phyloP scores from a whole-genome alignment of 2,888 invertebrate species.

The Philaethria dido region DNA sequence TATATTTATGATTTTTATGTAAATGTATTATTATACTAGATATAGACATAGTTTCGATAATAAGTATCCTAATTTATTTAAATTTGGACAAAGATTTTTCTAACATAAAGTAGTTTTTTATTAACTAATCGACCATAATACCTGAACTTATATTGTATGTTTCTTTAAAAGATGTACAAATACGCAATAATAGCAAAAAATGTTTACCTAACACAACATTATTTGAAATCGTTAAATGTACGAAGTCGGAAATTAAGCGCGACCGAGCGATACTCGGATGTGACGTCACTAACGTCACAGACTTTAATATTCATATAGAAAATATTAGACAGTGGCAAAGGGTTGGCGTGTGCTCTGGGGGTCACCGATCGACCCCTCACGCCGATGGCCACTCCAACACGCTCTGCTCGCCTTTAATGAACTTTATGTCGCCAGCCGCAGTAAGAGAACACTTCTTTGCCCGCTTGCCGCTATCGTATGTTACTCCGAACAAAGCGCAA shows the following conservation, averaged over 20 bases:
- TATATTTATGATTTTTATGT: too few species aligned
- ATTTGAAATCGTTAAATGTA: neutral
- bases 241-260: conserved; percentile 17
- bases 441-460: conserved; percentile 79
- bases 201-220: too few species aligned
- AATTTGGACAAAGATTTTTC: too few species aligned
- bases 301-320: conserved; percentile 70
- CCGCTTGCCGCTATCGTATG: conserved; percentile 73
- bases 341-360: conserved; percentile 48
- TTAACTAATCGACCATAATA: too few species aligned
- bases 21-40: too few species aligned
- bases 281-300: conserved; percentile 48
- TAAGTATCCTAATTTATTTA: too few species aligned
- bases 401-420: conserved; percentile 80
- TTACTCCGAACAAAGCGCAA: conserved; percentile 75
- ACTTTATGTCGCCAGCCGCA: conserved; percentile 80
- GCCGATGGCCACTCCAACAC: conserved; percentile 76
- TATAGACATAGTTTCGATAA: too few species aligned
- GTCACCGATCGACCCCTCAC: conserved; percentile 62
- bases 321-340: conserved; percentile 62
- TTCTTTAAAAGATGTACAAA: too few species aligned
- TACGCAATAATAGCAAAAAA: too few species aligned
- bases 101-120: too few species aligned
- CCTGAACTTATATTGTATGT: too few species aligned
- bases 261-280: conserved; percentile 45